Evolutionary conservation across 2,888 invertebrate genomes (phyloP), one percentile per base, ranked within the genome.

Genomic region (Hirtodrosophila histrioides): DNA sequence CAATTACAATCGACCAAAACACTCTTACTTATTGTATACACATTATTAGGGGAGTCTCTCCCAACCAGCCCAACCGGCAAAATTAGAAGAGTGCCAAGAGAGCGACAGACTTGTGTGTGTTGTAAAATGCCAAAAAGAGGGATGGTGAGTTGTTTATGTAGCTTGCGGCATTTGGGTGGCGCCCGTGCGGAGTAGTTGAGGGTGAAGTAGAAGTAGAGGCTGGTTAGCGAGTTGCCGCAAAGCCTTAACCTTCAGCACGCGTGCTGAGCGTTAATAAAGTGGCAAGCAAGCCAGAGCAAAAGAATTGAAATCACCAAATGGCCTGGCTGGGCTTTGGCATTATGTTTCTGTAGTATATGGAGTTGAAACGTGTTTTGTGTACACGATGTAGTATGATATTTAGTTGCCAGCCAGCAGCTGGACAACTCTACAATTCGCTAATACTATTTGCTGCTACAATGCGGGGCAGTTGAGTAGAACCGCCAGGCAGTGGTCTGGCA

Each of bases 321-420:
- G 5, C 27, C 27, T 5, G 27, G 27, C 51, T 53, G 54, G 41
- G 44, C 9, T 43, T 53, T 56, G 46, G 46, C 24, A 23, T 45
- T 37, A 65, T 67, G 37, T 33, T 49, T 43, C 9, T 49, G 2
- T 31, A 43, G 2, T 66, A 43, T 54, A n/a, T n/a, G n/a, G n/a
- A 43, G 37, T 65, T 45, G 37, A 71, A 83, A 83, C 86, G 74
- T 79, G 80, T 82, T 86, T 71, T 64, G 67, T 40, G 11, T 63
- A 29, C 54, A 44, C 29, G 39, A 60, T 57, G 29, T 46, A 4
- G 31, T 24, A 17, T 17, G 17, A 17, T 17, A 17, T 57, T 63
- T 46, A 44, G 69, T 53, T 70, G 55, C 8, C 23, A 7, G 3
- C 43, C 33, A 70, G 58, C 76, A 70, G 73, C 66, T 74, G 71